phyloP scores from a whole-genome alignment of 2,113 vertebrate species.

The Odocoileus virginianus region DNA sequence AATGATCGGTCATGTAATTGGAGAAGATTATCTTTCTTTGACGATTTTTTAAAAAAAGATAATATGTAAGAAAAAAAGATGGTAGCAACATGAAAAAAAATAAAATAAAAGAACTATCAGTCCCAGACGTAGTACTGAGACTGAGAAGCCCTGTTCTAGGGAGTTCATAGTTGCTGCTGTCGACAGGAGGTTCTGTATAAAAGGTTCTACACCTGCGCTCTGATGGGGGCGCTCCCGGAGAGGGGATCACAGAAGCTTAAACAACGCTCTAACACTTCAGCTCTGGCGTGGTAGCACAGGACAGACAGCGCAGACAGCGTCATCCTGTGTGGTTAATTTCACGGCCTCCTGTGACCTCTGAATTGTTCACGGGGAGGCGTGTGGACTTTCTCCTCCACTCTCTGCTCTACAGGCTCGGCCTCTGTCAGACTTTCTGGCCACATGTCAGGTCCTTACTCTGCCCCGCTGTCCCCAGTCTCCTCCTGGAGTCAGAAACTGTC shows the following conservation, averaged over 20 bases:
- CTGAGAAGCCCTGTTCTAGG: not conserved
- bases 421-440: not conserved
- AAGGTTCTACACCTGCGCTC: not conserved
- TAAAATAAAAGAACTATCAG: not conserved
- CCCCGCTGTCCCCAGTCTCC: not conserved
- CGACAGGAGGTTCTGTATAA: not conserved
- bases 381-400: not conserved
- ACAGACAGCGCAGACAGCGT: rapidly evolving
- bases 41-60: not conserved
- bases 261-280: not conserved
- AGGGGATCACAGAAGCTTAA: not conserved
- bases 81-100: not conserved
- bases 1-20: rapidly evolving
- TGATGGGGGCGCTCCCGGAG: not conserved
- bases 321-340: not conserved
- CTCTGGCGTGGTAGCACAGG: no score
- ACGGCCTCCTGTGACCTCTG: not conserved
- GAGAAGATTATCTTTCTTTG: not conserved
- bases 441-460: not conserved
- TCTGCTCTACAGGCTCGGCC: not conserved
- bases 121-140: no score
- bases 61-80: not conserved
- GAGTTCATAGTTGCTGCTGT: not conserved
- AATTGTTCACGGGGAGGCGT: not conserved
- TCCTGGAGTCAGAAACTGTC: not conserved